Conservation (phyloP, 2,888 invertebrate species). For the Lutraria lutraria region DNA sequence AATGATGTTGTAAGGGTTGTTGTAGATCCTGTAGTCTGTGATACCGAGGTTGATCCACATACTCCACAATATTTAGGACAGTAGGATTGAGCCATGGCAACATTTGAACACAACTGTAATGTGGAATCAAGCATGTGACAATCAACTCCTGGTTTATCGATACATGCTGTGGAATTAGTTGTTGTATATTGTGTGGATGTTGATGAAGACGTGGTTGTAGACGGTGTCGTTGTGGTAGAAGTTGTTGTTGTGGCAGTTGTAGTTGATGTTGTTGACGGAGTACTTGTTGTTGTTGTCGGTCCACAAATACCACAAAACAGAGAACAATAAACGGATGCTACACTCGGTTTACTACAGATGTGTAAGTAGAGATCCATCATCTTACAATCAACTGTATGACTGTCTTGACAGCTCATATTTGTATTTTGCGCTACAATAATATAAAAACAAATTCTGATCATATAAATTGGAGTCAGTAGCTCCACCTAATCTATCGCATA, state of each 20-base stretch:
- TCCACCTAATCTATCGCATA: background rate
- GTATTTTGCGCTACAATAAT: background rate
- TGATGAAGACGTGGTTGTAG: constrained; percentile 2
- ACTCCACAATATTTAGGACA: constrained; percentile 55
- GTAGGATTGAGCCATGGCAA: constrained; percentile 35
- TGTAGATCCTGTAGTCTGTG: constrained; percentile 7
- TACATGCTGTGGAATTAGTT: constrained; percentile 34
- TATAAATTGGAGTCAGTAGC: background rate
- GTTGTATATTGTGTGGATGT: constrained; percentile 4
- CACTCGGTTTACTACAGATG: constrained; percentile 47
- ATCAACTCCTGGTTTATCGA: constrained; percentile 47
- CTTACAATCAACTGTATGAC: constrained; percentile 59
- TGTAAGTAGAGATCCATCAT: constrained; percentile 52
- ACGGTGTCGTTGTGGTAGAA: constrained; percentile 3
- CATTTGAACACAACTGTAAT: constrained; percentile 38
- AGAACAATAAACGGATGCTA: constrained; percentile 55
- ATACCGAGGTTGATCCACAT: constrained; percentile 47
- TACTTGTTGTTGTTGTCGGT: constrained; percentile 6
- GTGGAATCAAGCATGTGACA: constrained; percentile 50
- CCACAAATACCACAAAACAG: constrained; percentile 59
- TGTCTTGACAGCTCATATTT: background rate
- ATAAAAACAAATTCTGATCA: background rate
- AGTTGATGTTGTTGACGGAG: background rate
- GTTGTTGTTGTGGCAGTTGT: background rate
- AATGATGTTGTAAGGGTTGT: background rate